Percentiles rank a stretch among this genome's conserved stretches.
Evolutionary conservation across 1,140 invertebrate species (phyloP).

Genomic region (Thalassaphorura encarpata): DNA sequence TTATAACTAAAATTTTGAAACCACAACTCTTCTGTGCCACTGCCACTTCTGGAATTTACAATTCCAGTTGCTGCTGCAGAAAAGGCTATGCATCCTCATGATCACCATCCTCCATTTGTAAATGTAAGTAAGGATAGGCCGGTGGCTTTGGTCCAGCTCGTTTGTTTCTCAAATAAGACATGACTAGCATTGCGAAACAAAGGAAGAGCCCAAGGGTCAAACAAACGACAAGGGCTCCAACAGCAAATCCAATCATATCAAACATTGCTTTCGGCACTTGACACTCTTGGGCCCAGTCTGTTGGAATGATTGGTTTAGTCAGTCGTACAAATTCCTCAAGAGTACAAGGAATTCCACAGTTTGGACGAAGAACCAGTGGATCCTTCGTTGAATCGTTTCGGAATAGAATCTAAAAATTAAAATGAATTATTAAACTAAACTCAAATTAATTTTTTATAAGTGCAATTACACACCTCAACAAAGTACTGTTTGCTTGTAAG

Average conservation of each 20-base stretch:
- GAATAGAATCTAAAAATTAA: conserved; percentile 15
- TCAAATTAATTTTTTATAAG: not conserved
- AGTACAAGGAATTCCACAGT: conserved; percentile 45
- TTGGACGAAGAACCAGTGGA: conserved; percentile 49
- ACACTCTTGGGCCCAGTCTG: conserved; percentile 49
- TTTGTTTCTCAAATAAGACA: conserved; percentile 10
- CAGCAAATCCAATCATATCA: not conserved
- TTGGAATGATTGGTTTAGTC: conserved; percentile 44
- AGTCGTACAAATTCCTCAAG: conserved; percentile 45
- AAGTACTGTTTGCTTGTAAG: conserved; percentile 25
- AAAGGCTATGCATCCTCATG: not conserved
- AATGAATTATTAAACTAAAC: not conserved
- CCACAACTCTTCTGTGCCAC: too few species aligned
- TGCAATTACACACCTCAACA: conserved; percentile 33
- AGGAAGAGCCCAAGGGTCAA: conserved; percentile 1
- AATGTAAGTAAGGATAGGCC: conserved; percentile 26
- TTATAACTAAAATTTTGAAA: too few species aligned
- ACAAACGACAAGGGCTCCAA: not conserved
- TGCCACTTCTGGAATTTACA: too few species aligned
- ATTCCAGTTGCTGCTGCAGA: too few species aligned
- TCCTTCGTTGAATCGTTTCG: too few species aligned
- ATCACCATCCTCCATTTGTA: conserved; percentile 31
- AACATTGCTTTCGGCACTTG: conserved; percentile 23
- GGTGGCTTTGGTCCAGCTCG: conserved; percentile 16
- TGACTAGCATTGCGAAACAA: not conserved